These are phyloP conservation scores for Puntigrus tetrazona DNA, from an alignment of 2,113 vertebrate species.

Conservation along the genomic window DNA sequence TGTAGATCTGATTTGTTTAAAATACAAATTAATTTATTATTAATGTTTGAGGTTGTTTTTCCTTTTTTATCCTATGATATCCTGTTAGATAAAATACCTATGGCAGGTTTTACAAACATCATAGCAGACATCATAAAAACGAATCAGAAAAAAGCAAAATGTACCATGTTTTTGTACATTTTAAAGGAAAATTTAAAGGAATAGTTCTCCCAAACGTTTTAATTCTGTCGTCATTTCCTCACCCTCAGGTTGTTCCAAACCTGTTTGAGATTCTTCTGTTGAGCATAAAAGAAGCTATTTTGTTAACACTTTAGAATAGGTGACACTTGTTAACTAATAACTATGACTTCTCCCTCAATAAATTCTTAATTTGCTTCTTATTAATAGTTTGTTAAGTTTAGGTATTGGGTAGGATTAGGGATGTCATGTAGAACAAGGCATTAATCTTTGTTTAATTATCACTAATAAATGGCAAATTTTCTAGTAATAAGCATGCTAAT, in stretches of 20 bases:
- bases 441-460: no score
- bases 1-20: neutral
- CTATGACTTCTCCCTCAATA: no score
- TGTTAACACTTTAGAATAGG: no score
- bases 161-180: neutral
- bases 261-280: neutral
- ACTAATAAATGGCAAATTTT: no score
- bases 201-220: neutral
- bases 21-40: neutral
- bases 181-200: neutral
- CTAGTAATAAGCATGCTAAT: no score
- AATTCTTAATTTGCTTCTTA: no score
- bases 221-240: neutral
- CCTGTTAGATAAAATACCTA: neutral
- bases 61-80: neutral
- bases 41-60: neutral
- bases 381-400: no score
- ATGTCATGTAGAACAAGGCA: no score
- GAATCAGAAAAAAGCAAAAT: neutral
- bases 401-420: no score
- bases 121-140: neutral
- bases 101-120: neutral
- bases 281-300: neutral
- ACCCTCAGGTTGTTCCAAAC: neutral
- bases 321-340: no score